These are phyloP conservation scores for Hippasteria phrygiana DNA, from an alignment of 53 echinoderm and acorn worm species.

Conservation along the genomic window DNA sequence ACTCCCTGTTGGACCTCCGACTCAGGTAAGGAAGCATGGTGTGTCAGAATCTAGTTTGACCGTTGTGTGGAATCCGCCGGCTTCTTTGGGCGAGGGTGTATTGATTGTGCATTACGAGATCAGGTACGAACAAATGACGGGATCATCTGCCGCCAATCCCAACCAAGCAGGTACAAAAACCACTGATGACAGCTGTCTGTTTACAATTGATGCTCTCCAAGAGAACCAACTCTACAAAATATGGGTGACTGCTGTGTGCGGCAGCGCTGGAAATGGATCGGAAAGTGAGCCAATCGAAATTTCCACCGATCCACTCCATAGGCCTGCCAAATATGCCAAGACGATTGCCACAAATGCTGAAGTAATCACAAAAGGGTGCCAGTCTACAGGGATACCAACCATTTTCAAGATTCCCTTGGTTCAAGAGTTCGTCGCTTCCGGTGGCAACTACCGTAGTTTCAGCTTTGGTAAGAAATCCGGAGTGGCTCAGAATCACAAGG, in stretches of 20 bases:
- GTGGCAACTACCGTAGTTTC: conserved; percentile 31
- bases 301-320: conserved; percentile 25
- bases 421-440: background rate
- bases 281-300: conserved; percentile 50
- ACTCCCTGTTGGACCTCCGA: conserved; percentile 58
- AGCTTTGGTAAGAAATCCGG: conserved; percentile 11
- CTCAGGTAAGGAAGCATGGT: conserved; percentile 34
- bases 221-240: conserved; percentile 44
- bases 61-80: conserved; percentile 65
- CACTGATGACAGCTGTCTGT: conserved; percentile 13
- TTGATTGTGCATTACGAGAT: conserved; percentile 32
- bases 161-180: background rate
- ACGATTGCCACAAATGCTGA: background rate
- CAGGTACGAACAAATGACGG: conserved; percentile 18
- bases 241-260: conserved; percentile 61
- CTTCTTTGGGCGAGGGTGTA: conserved; percentile 22
- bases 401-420: conserved; percentile 32
- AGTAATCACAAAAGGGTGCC: conserved; percentile 3
- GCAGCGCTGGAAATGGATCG: conserved; percentile 15
- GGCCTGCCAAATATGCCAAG: conserved; percentile 20
- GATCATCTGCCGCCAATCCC: background rate
- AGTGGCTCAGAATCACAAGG: conserved; percentile 1
- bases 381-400: conserved; percentile 51
- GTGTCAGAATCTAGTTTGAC: conserved; percentile 6
- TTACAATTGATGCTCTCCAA: conserved; percentile 42